phyloP scores from a whole-genome alignment of 92 coral and sea anemone genomes.

The Phenganax stokvisi region DNA sequence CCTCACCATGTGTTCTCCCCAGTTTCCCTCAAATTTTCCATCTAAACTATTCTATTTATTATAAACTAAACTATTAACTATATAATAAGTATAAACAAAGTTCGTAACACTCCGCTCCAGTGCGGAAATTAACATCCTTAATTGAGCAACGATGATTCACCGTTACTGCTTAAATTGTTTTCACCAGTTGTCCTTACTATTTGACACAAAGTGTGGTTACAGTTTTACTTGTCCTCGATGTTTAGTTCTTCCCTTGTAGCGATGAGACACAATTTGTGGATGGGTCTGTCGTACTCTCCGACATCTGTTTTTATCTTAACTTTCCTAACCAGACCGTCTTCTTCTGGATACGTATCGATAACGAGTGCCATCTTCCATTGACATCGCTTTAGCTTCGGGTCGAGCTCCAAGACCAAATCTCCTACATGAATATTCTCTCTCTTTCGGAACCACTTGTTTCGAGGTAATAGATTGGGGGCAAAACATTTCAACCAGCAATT shows the following conservation, averaged over 20 bases:
- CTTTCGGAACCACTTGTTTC: constrained; percentile 47
- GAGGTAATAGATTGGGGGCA: constrained; percentile 45
- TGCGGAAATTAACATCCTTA: constrained; percentile 42
- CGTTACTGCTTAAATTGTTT: neutral
- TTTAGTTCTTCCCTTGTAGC: constrained; percentile 22
- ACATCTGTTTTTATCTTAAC: constrained; percentile 46
- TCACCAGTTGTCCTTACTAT: neutral
- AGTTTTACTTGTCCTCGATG: no score
- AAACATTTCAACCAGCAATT: constrained; percentile 56
- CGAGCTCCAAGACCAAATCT: constrained; percentile 47
- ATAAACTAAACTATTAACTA: no score
- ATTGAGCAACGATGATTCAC: constrained; percentile 41
- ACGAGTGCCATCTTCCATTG: constrained; percentile 52
- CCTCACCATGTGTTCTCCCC: no score
- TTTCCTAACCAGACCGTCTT: constrained; percentile 49
- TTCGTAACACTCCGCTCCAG: constrained; percentile 47
- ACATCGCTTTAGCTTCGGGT: constrained; percentile 38
- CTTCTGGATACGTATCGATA: constrained; percentile 40
- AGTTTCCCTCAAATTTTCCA: no score
- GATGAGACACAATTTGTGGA: constrained; percentile 40
- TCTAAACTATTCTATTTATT: no score
- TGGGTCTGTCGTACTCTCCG: constrained; percentile 49
- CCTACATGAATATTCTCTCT: constrained; percentile 51
- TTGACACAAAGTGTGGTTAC: no score
- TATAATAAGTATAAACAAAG: no score